Conservation (phyloP, 1,140 invertebrate species). For the roundworm (Caenorhabditis elegans) region WBcel235 BX284603.4:6871001-6871500, state of each 20-base stretch:
- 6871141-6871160: background rate
- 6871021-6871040: background rate
- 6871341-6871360: background rate
- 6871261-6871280: background rate
- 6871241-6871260: background rate
- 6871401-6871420: no score
- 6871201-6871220: background rate
- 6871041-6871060: background rate
- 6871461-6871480: no score
- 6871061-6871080: slow-evolving; percentile 12
- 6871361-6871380: background rate
- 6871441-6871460: no score
- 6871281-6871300: background rate
- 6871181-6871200: background rate
- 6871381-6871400: no score
- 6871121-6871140: background rate
- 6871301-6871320: background rate
- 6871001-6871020: no score
- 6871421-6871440: no score
- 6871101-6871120: background rate
- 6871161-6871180: background rate
- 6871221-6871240: background rate
- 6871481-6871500: no score
- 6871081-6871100: background rate
- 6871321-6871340: slow-evolving; percentile 1